phyloP scores from a whole-genome alignment of 2,888 invertebrate genomes.

The Phaedon cochleariae region DNA sequence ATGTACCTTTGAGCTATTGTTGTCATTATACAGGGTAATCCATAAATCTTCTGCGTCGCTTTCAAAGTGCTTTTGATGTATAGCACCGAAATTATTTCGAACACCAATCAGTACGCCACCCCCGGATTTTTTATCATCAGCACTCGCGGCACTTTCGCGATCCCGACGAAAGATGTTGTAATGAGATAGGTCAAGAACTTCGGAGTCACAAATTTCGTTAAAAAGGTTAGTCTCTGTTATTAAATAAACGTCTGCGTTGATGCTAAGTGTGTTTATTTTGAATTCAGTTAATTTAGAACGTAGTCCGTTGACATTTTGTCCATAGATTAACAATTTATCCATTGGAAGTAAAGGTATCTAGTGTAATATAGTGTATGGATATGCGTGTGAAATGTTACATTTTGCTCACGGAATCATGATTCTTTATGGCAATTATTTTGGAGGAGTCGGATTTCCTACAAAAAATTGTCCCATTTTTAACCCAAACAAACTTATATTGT shows the following conservation, averaged over 20 bases:
- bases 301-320: constrained; percentile 9
- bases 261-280: not conserved
- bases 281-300: constrained; percentile 1
- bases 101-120: constrained; percentile 9
- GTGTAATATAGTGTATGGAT: too few species aligned
- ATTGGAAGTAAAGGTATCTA: not conserved
- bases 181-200: not conserved
- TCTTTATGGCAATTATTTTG: not conserved
- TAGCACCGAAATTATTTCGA: not conserved
- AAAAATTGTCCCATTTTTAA: constrained; percentile 3
- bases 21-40: not conserved
- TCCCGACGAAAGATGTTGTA: not conserved
- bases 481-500: constrained; percentile 11
- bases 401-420: not conserved
- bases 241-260: not conserved
- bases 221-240: constrained; percentile 1
- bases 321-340: constrained; percentile 7
- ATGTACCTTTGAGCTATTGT: not conserved
- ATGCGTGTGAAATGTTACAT: too few species aligned
- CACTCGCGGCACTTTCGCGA: not conserved
- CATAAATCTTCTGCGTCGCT: constrained; percentile 12
- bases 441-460: constrained; percentile 3
- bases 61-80: not conserved
- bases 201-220: not conserved
- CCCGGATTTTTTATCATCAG: too few species aligned